Conservation (phyloP, 92 coral and sea anemone species). For the Chrysogorgia sp. region DNA sequence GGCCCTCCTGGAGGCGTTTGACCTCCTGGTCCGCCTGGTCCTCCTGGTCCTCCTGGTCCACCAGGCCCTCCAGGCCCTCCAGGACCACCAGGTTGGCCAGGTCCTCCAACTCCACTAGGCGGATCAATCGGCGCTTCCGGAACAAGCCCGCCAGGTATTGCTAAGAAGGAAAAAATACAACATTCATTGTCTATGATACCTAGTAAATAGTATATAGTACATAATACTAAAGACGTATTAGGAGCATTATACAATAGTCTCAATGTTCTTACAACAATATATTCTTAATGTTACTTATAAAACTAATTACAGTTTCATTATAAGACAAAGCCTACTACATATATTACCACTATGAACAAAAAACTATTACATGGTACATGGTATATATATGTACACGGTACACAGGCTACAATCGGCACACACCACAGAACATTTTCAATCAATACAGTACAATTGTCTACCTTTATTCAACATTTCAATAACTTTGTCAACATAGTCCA, state of each 20-base stretch:
- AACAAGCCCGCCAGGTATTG: neutral
- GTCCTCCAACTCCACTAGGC: constrained; percentile 15
- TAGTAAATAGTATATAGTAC: too few relatives aligned
- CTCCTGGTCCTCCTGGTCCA: constrained; percentile 68
- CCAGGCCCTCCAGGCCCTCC: constrained; percentile 26
- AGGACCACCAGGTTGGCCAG: constrained; percentile 44
- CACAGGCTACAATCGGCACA: neutral
- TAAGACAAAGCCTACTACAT: too few relatives aligned
- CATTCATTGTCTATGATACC: neutral
- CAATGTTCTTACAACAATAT: too few relatives aligned
- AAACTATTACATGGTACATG: neutral
- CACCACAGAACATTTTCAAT: neutral
- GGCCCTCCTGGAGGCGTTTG: constrained; percentile 43
- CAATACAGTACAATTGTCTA: neutral
- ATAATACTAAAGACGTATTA: too few relatives aligned
- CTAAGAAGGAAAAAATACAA: neutral
- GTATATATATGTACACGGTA: neutral
- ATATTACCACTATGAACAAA: too few relatives aligned
- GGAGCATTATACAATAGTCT: too few relatives aligned
- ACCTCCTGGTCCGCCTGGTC: constrained; percentile 52
- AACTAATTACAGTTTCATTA: too few relatives aligned
- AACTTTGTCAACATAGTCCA: constrained; percentile 8
- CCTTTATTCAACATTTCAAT: constrained; percentile 46
- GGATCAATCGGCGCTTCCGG: constrained; percentile 5
- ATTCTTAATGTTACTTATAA: too few relatives aligned